Conservation (phyloP, 2,797 vertebrate species). For the Poecilia gillii region DNA sequence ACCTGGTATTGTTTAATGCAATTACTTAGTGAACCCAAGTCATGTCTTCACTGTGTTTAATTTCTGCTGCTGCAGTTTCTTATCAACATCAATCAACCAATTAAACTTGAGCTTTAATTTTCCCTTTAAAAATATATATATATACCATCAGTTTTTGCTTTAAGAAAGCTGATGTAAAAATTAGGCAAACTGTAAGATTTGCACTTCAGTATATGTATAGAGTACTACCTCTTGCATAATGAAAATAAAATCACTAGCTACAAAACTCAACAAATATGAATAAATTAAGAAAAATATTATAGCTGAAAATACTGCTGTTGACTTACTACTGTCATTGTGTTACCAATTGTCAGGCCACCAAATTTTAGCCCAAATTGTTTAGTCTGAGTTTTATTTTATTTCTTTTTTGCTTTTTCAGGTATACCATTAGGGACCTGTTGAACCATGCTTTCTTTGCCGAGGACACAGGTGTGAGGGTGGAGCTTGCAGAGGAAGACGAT, state of each 20-base stretch:
- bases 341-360: background rate
- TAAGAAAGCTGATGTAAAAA: background rate
- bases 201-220: background rate
- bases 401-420: constrained; percentile 76
- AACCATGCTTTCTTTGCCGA: constrained; percentile 98
- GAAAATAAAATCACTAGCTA: background rate
- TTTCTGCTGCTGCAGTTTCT: background rate
- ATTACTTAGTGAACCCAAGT: background rate
- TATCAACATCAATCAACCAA: background rate
- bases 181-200: background rate
- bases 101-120: background rate
- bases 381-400: constrained; percentile 16
- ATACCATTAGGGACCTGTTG: constrained; percentile 96
- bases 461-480: constrained; percentile 97
- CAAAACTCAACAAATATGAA: background rate
- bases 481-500: constrained; percentile 97
- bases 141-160: background rate
- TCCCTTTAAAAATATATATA: no score
- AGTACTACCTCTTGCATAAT: background rate
- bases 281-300: background rate
- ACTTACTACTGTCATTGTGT: background rate
- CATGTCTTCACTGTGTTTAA: background rate
- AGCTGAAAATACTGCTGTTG: background rate
- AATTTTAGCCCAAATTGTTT: background rate
- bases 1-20: constrained; percentile 10